phyloP scores from a whole-genome alignment of 2,113 vertebrate species.

The Heterotilapia buettikoferi region DNA sequence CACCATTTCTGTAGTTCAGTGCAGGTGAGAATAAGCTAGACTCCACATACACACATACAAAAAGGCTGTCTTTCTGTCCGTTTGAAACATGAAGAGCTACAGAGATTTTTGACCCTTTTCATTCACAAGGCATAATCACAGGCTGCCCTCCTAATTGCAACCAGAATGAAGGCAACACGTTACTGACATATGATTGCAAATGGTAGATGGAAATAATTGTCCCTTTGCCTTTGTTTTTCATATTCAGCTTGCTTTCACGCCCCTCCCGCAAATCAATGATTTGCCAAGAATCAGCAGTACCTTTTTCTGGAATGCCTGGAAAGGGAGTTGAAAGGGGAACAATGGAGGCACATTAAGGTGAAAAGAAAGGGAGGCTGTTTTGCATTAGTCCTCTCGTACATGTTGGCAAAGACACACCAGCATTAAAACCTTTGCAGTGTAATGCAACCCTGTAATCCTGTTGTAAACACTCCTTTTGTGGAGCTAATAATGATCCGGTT shows the following conservation, averaged over 20 bases:
- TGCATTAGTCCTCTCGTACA: not conserved
- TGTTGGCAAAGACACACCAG: not conserved
- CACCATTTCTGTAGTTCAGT: not conserved
- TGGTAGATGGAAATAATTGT: constrained; percentile 64
- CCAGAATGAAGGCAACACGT: constrained; percentile 67
- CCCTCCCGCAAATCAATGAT: not conserved
- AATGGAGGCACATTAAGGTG: not conserved
- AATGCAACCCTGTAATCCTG: not conserved
- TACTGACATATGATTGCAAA: constrained; percentile 74
- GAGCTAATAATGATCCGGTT: not conserved
- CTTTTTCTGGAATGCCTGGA: constrained; percentile 32
- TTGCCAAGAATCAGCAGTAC: constrained; percentile 34
- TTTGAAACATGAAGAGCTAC: not conserved
- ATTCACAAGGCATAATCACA: constrained; percentile 53
- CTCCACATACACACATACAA: not conserved
- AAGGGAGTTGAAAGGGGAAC: not conserved
- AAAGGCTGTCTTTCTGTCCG: not conserved
- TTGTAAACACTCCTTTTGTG: not conserved
- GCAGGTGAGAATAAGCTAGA: not conserved
- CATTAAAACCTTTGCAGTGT: not conserved
- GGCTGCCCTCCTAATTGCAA: constrained; percentile 64
- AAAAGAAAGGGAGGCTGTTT: not conserved
- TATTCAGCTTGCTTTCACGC: constrained; percentile 13
- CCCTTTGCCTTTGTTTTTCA: constrained; percentile 34
- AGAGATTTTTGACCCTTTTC: constrained; percentile 68